phyloP scores from a whole-genome alignment of 35 echinoderm and acorn worm genomes.

The Antedon bifida region DNA sequence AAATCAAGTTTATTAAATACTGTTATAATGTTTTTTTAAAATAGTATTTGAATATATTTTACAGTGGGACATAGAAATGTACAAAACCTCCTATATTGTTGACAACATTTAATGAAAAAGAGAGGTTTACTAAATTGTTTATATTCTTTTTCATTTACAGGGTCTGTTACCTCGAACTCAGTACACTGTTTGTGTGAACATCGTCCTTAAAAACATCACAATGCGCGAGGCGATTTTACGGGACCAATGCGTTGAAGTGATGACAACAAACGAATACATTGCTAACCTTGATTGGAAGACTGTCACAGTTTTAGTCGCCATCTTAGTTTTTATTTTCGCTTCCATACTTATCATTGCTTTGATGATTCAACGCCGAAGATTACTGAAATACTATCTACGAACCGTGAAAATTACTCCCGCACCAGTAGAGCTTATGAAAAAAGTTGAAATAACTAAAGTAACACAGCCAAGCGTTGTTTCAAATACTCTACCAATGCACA shows the following conservation, averaged over 20 bases:
- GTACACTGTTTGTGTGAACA: constrained; percentile 88
- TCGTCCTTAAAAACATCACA: constrained; percentile 35
- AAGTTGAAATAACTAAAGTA: neutral
- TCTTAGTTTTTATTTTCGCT: neutral
- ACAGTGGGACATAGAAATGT: no score
- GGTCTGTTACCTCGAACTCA: constrained; percentile 44
- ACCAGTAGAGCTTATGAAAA: neutral
- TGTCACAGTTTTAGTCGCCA: neutral
- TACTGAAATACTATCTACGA: neutral
- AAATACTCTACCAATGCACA: neutral
- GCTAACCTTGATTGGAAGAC: neutral
- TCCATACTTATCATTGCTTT: neutral
- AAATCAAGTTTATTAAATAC: no score
- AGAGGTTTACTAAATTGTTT: no score
- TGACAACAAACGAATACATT: constrained; percentile 1
- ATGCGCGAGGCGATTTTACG: constrained; percentile 47
- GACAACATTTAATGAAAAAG: no score
- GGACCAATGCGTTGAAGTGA: constrained; percentile 71
- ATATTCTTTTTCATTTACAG: constrained; percentile 23
- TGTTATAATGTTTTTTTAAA: no score
- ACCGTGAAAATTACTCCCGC: neutral
- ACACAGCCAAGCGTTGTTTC: neutral
- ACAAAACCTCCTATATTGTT: no score
- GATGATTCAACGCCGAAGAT: neutral
- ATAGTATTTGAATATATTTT: no score